A percentile compares a stretch with the other conserved stretches of the same genome.
phyloP scores from a whole-genome alignment of 2,113 vertebrate species.

The Galeopterus variegatus region DNA sequence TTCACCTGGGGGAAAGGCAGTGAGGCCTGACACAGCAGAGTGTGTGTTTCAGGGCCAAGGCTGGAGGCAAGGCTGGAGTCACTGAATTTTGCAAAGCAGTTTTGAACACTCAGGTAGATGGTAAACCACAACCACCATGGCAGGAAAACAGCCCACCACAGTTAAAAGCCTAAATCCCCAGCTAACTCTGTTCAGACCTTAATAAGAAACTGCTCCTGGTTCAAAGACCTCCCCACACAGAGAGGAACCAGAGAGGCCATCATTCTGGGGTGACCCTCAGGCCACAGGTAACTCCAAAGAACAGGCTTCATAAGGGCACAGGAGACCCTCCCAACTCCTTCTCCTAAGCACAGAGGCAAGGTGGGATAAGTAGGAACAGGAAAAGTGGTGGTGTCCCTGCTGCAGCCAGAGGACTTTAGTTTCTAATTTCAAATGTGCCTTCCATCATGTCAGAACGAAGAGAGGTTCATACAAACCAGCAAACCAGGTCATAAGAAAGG shows the following conservation, averaged over 20 bases:
- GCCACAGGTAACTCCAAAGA: not conserved
- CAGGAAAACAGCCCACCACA: constrained; percentile 88
- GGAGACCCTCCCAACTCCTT: not conserved
- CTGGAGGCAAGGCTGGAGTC: not conserved
- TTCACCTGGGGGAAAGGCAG: accelerated
- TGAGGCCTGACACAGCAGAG: accelerated
- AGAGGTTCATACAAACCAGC: not conserved
- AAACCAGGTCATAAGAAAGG: not conserved
- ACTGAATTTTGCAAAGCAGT: constrained; percentile 76
- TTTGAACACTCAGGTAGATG: constrained; percentile 83
- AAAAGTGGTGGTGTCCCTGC: accelerated
- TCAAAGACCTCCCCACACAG: constrained; percentile 79
- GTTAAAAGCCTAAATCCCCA: constrained; percentile 82
- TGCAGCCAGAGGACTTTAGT: too few relatives aligned
- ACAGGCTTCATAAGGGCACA: not conserved
- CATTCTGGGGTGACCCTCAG: not conserved
- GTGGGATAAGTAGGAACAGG: not conserved
- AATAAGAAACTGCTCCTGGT: constrained; percentile 83
- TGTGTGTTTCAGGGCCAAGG: accelerated
- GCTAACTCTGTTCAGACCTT: constrained; percentile 82
- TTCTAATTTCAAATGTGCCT: not conserved
- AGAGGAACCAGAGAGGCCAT: not conserved
- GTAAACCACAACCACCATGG: constrained; percentile 88
- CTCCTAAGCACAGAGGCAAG: not conserved
- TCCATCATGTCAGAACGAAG: not conserved